Base-by-base conservation (phyloP, 2,113 vertebrate genomes). In the Pseudopodoces humilis region DNA sequence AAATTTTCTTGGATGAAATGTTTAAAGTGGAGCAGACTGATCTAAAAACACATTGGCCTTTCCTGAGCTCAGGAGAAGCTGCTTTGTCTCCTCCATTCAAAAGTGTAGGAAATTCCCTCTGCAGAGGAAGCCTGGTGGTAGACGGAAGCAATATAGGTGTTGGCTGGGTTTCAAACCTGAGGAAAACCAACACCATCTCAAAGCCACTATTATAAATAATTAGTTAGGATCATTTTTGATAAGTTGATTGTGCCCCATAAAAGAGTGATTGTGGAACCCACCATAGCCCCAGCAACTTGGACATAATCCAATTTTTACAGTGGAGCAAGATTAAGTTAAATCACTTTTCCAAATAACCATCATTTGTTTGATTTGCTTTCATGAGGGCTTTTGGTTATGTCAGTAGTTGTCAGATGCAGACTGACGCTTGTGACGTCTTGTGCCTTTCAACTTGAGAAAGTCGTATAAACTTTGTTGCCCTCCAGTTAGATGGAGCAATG, bases 321-420 rank as follows among this genome's bases (percentile, higher is more conserved):
- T 71, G 60, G 44, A 83, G 60, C 28, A 81, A 92, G 88, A 96
- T 95, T 90, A 94, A 88, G 80, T 94, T 83, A 92, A 97, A 93
- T 93, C 44, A 64, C 85, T 94, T 96, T 88, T 86, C 76, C 79
- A 96, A 96, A 95, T 95, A 96, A 86, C 47, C 71, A 78, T 90
- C 52, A 93, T 95, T 90, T 96, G 88, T 92, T 96, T 95, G 85
- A 93, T 94, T 91, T 95, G 65, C 90, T 92, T 96, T 95, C 90
- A 93, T 84, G 75, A 88, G 43, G 69, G 62, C 44, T 88, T 95
- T 93, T 91, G 79, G 72, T 92, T 88, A 75, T 90, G 91, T 93
- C 94, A 84, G 91, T 81, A 68, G 92, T 67, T 93, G 92, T 96
- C 95, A 96, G 95, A 95, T 70, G 88, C 83, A 96, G 92, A 74